Evolutionary conservation across 2,797 vertebrate genomes (phyloP).

Genomic region (Cephalopachus bancanus): DNA sequence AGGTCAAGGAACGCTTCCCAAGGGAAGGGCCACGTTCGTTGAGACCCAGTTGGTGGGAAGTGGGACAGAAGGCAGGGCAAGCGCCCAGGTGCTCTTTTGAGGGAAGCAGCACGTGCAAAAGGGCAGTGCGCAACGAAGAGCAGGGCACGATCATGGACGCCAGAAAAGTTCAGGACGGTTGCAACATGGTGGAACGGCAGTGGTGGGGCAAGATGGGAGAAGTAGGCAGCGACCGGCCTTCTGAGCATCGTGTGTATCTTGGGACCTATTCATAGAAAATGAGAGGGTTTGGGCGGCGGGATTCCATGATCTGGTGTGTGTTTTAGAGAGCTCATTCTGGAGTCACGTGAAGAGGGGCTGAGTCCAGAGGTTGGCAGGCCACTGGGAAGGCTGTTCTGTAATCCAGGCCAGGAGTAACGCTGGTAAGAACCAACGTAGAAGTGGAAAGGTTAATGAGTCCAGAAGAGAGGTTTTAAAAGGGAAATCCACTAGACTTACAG

Average conservation of each 20-base stretch:
- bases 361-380: background rate
- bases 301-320: background rate
- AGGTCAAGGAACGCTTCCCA: slow-evolving; percentile 22
- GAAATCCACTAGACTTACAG: background rate
- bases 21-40: slow-evolving; percentile 29
- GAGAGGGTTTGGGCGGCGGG: background rate
- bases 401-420: background rate
- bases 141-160: background rate
- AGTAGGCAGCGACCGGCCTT: no score
- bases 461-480: background rate
- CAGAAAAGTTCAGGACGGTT: background rate
- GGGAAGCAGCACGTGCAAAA: background rate
- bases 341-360: background rate
- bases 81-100: background rate
- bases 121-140: background rate
- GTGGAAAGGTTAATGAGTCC: background rate
- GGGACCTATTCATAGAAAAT: background rate
- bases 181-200: background rate
- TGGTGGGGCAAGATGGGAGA: background rate
- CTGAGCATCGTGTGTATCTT: background rate
- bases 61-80: background rate
- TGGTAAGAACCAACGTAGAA: background rate
- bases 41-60: slow-evolving; percentile 8
- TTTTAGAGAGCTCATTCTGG: background rate
- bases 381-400: background rate